Conservation (phyloP, 2,113 vertebrate genomes). For the Mobula hypostoma region DNA sequence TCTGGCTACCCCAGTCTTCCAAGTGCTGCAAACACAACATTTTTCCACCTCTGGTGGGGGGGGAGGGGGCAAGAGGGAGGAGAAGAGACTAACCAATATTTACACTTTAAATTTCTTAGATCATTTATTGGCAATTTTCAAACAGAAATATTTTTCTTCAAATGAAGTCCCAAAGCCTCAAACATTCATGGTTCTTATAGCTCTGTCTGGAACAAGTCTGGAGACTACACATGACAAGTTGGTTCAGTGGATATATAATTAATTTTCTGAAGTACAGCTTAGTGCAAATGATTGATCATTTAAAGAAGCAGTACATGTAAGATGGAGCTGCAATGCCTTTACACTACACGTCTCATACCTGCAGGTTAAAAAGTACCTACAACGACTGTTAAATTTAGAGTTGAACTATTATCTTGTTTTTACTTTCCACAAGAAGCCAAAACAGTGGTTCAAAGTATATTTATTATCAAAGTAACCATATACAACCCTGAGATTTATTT, state of each 20-base stretch:
- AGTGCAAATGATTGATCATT: not conserved
- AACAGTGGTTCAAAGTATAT: too few relatives aligned
- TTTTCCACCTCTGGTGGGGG: not conserved
- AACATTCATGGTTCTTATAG: not conserved
- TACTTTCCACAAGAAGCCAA: not conserved
- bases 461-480: too few relatives aligned
- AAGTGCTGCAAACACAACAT: not conserved
- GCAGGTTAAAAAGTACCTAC: not conserved
- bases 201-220: constrained; percentile 17
- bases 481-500: too few relatives aligned
- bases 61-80: too few relatives aligned
- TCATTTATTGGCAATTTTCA: constrained; percentile 17
- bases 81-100: not conserved
- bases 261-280: not conserved
- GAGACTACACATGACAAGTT: not conserved
- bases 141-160: constrained; percentile 28
- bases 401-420: not conserved
- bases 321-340: not conserved
- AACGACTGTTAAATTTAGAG: not conserved
- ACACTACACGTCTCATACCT: not conserved
- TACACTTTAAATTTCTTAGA: constrained; percentile 27
- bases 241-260: not conserved
- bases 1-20: not conserved
- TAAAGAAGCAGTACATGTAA: not conserved
- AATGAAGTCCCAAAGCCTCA: not conserved